Conservation (phyloP, 2,888 invertebrate genomes). For the Iphiclides podalirius region DNA sequence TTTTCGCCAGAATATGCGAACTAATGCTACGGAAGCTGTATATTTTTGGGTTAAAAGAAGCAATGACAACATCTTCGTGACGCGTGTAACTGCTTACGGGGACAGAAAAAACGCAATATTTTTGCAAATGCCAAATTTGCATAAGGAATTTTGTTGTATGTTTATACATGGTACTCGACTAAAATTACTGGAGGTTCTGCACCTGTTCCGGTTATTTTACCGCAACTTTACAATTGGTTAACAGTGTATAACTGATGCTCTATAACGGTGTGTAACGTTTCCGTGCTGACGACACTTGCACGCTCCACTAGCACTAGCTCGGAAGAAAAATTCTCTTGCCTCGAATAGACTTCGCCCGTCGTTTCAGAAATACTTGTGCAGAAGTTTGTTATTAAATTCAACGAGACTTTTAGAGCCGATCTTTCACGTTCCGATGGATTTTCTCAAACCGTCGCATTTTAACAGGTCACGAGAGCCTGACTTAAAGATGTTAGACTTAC, state of each 20-base stretch:
- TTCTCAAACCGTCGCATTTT: too few relatives aligned
- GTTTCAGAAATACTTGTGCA: conserved; percentile 22
- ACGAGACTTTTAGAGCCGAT: too few relatives aligned
- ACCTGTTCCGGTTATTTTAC: too few relatives aligned
- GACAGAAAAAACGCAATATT: not conserved
- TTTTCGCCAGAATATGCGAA: too few relatives aligned
- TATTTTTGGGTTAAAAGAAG: too few relatives aligned
- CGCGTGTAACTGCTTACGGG: not conserved
- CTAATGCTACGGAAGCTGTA: too few relatives aligned
- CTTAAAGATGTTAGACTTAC: too few relatives aligned
- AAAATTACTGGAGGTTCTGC: too few relatives aligned
- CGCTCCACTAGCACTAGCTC: conserved; percentile 25
- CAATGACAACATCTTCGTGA: not conserved
- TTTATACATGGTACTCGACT: too few relatives aligned
- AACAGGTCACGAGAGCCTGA: too few relatives aligned
- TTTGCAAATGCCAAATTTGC: not conserved
- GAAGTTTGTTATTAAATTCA: conserved; percentile 5
- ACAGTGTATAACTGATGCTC: conserved; percentile 11
- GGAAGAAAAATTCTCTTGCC: conserved; percentile 29
- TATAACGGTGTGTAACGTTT: conserved; percentile 32
- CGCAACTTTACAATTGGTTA: conserved; percentile 16
- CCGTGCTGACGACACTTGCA: conserved; percentile 27
- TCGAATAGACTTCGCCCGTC: conserved; percentile 23
- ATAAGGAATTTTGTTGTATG: not conserved
- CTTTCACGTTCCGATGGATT: too few relatives aligned